Conservation (phyloP, 1,140 invertebrate species). For the Carposina sasakii region DNA sequence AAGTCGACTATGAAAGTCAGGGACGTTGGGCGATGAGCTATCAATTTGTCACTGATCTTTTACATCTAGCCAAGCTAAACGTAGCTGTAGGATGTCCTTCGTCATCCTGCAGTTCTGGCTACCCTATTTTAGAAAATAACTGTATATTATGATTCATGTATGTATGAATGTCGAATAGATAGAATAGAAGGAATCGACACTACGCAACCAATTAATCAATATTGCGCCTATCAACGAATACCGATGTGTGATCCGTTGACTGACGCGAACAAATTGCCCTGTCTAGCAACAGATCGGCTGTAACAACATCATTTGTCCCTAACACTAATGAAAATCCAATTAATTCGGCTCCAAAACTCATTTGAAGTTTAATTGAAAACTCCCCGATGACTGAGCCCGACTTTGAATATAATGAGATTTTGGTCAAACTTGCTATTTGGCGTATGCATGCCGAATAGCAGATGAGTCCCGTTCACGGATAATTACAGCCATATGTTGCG, state of each 20-base stretch:
- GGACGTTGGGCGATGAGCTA: no score
- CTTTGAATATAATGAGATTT: conserved; percentile 65
- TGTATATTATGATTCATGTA: no score
- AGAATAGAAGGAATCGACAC: no score
- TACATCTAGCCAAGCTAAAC: no score
- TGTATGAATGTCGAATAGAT: no score
- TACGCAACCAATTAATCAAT: no score
- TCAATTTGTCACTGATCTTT: no score
- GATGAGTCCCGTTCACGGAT: conserved; percentile 40
- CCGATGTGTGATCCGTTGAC: neutral
- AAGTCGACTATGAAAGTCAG: no score
- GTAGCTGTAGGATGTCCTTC: no score
- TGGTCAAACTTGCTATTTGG: conserved; percentile 59
- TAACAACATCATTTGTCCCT: conserved; percentile 67
- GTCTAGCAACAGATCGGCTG: conserved; percentile 57
- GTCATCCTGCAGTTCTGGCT: no score
- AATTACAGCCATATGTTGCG: conserved; percentile 48
- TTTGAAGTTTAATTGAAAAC: conserved; percentile 71
- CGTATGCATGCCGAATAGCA: conserved; percentile 39
- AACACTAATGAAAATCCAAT: conserved; percentile 70
- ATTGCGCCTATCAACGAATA: neutral
- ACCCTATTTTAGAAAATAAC: no score
- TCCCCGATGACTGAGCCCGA: conserved; percentile 43
- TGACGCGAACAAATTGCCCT: conserved; percentile 25
- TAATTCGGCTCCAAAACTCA: conserved; percentile 68